Percentiles rank a stretch among this genome's conserved stretches.
Conservation (phyloP, 2,113 vertebrate genomes). For the Neogobius melanostomus region DNA sequence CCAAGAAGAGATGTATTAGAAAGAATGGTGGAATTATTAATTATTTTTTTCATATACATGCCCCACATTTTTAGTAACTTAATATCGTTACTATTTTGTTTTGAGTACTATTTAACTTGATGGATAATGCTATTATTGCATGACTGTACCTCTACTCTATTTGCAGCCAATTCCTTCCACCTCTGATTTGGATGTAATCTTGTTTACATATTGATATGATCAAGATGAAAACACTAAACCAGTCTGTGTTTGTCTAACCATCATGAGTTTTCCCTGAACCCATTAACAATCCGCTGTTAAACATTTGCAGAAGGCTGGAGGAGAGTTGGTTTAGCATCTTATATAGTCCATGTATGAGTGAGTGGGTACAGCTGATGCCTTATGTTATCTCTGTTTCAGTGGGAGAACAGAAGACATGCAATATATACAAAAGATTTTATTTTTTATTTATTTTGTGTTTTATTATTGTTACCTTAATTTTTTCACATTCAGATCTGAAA, state of each 20-base stretch:
- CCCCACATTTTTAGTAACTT: too few relatives aligned
- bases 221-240: not conserved
- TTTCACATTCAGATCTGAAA: too few relatives aligned
- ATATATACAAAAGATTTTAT: too few relatives aligned
- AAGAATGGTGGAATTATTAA: too few relatives aligned
- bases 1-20: too few relatives aligned
- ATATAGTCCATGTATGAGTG: slow-evolving; percentile 23
- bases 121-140: too few relatives aligned
- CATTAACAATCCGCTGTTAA: slow-evolving; percentile 14
- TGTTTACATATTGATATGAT: not conserved
- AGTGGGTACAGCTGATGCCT: not conserved
- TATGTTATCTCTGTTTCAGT: not conserved
- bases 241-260: not conserved
- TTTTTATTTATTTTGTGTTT: too few relatives aligned
- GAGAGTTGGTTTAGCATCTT: slow-evolving; percentile 13
- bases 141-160: not conserved
- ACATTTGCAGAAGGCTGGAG: slow-evolving; percentile 1
- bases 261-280: slow-evolving; percentile 8
- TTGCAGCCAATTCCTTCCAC: not conserved
- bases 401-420: slow-evolving; percentile 6
- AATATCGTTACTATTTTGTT: too few relatives aligned
- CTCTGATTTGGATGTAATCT: not conserved
- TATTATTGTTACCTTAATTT: too few relatives aligned
- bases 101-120: too few relatives aligned
- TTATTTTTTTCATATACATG: too few relatives aligned